These are phyloP conservation scores for Caenorhabditis brenneri DNA, from an alignment of 1,140 invertebrate genomes.

Conservation along the genomic window DNA sequence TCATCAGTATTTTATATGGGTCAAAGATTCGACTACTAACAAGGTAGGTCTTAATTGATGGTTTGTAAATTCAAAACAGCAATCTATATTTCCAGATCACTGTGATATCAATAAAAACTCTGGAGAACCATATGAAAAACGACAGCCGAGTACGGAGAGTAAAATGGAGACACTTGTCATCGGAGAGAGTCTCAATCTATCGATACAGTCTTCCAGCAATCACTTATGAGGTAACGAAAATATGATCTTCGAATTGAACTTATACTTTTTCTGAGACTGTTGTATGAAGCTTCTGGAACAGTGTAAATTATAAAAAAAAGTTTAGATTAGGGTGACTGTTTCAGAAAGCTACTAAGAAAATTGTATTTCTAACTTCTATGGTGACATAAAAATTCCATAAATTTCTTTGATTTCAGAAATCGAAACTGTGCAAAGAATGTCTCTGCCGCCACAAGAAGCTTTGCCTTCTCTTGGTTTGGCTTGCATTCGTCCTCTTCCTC, in stretches of 20 bases:
- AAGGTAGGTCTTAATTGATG: constrained; percentile 25
- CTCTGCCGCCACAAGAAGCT: constrained; percentile 52
- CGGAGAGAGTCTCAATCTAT: constrained; percentile 61
- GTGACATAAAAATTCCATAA: too few relatives aligned
- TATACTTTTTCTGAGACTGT: too few relatives aligned
- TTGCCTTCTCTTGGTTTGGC: constrained; percentile 55
- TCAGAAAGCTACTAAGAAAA: too few relatives aligned
- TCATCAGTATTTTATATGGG: constrained; percentile 57
- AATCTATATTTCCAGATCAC: constrained; percentile 57
- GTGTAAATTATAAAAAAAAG: too few relatives aligned
- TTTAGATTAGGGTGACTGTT: too few relatives aligned
- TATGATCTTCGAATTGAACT: too few relatives aligned
- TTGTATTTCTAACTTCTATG: too few relatives aligned
- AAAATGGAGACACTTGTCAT: constrained; percentile 66
- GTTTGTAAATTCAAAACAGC: neutral
- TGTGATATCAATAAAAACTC: constrained; percentile 59
- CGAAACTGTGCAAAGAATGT: constrained; percentile 19
- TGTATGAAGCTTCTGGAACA: too few relatives aligned
- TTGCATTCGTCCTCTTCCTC: constrained; percentile 53
- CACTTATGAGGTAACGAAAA: constrained; percentile 27
- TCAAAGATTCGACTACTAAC: constrained; percentile 50
- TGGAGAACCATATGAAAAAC: constrained; percentile 63
- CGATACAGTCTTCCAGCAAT: constrained; percentile 54
- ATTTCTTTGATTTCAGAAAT: neutral
- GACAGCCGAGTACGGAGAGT: constrained; percentile 59